Evolutionary conservation across 2,888 invertebrate genomes (phyloP).

Genomic region (Micoletzkya japonica): DNA sequence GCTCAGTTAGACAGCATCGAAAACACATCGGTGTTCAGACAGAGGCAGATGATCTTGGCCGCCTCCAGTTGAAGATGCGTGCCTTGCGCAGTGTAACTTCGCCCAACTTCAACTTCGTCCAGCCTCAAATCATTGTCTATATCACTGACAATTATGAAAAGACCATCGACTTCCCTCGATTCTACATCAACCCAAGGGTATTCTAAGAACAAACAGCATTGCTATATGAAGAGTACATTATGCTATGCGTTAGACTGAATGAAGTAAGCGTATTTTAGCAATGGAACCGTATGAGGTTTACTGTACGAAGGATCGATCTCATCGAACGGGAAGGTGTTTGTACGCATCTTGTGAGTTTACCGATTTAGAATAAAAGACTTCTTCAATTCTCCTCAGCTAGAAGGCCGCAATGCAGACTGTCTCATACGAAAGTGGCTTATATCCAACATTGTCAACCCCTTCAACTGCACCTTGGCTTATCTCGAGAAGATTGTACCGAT

Average conservation of each 20-base stretch:
- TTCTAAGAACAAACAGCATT: too few relatives aligned
- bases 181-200: background rate
- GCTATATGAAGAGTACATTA: background rate
- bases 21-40: too few relatives aligned
- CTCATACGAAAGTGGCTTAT: slow-evolving; percentile 57
- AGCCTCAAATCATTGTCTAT: slow-evolving; percentile 6
- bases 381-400: slow-evolving; percentile 29
- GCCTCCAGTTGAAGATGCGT: background rate
- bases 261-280: background rate
- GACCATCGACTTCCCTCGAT: slow-evolving; percentile 6
- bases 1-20: too few relatives aligned
- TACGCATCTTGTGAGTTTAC: slow-evolving; percentile 33
- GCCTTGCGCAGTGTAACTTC: background rate
- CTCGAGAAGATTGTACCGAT: slow-evolving; percentile 22
- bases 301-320: slow-evolving; percentile 42
- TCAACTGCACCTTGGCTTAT: slow-evolving; percentile 58
- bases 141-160: background rate
- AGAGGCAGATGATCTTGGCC: background rate
- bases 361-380: background rate
- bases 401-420: slow-evolving; percentile 53
- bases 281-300: slow-evolving; percentile 39
- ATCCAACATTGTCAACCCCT: slow-evolving; percentile 53
- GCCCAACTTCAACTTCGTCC: background rate
- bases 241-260: background rate
- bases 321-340: slow-evolving; percentile 41